These are phyloP conservation scores for Nebria ingens DNA, from an alignment of 1,140 invertebrate species.

Conservation along the genomic window DNA sequence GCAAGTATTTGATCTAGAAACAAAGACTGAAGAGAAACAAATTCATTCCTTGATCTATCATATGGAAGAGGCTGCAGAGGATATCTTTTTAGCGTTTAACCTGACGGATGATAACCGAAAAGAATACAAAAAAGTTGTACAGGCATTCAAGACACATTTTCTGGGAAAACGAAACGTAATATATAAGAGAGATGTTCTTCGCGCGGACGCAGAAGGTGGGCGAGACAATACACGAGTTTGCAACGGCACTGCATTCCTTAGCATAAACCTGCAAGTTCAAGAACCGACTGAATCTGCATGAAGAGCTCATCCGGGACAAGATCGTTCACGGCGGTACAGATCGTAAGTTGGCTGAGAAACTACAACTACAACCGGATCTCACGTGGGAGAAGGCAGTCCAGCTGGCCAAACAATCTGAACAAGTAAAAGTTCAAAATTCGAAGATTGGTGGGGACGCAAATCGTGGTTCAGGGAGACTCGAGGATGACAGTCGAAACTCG, in stretches of 20 bases:
- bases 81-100: background rate
- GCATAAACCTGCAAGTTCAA: no score
- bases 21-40: background rate
- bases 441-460: no score
- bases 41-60: background rate
- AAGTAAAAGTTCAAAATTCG: no score
- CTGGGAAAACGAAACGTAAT: background rate
- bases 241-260: background rate
- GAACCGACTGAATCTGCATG: slow-evolving; percentile 22
- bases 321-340: slow-evolving; percentile 28
- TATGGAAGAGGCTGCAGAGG: background rate
- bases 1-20: background rate
- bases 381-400: slow-evolving; percentile 18
- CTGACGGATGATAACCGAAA: background rate
- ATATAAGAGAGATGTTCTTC: background rate
- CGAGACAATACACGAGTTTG: background rate
- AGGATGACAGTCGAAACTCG: no score
- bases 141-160: background rate
- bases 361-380: slow-evolving; percentile 19
- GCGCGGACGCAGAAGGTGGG: background rate
- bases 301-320: slow-evolving; percentile 29
- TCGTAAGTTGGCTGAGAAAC: slow-evolving; percentile 16
- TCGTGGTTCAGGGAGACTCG: no score
- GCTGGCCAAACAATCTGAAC: slow-evolving; percentile 16
- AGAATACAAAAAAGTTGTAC: background rate